Evolutionary conservation across 2,113 vertebrate species (phyloP), one percentile per base, ranked within the genome.

Genomic region (Periophthalmus modestus): DNA sequence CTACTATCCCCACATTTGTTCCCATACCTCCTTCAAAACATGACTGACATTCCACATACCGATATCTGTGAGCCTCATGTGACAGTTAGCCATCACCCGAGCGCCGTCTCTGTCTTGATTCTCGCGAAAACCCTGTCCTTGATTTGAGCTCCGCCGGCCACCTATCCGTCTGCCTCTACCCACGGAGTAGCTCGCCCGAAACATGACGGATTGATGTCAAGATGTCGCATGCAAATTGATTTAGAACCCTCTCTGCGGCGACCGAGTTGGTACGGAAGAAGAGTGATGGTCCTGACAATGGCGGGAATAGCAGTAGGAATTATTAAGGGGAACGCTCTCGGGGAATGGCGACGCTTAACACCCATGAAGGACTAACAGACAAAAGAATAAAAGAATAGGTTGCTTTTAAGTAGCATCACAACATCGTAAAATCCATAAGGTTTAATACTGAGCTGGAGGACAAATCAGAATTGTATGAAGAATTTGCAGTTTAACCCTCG

Each of bases 121-220:
- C 82, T 74, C 18, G 36, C 63, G 71, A 81, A 82, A 90, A 88
- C 85, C 82, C 87, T 75, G 75, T 78, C 84, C 85, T 89, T 92
- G 88, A 90, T 90, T 78, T 87, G 82, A 84, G 74, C 85, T 83
- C 82, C 73, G 82, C 81, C 72, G 71, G 79, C 66, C 62, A 7
- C 46, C 78, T 77, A 89, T 89, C 85, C 82, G 79, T 92, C 91
- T 89, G 50, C 69, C 82, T 86, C 73, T 79, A 59, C 58, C 78
- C 72, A 78, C 77, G 57, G 78, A 83, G 82, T 77, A 21, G 61
- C 85, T 50, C 85, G 81, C 59, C 59, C 59, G 79, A 91, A 89
- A 89, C 82, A 88, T 78, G 85, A 89, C 85, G 86, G 91, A 92
- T 89, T 89, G 89, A 90, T 89, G 88, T 90, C 87, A 34, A 91